Evolutionary conservation across 2,797 vertebrate genomes (phyloP), one percentile per base, ranked within the genome.

Genomic region (Poecilia wingei): DNA sequence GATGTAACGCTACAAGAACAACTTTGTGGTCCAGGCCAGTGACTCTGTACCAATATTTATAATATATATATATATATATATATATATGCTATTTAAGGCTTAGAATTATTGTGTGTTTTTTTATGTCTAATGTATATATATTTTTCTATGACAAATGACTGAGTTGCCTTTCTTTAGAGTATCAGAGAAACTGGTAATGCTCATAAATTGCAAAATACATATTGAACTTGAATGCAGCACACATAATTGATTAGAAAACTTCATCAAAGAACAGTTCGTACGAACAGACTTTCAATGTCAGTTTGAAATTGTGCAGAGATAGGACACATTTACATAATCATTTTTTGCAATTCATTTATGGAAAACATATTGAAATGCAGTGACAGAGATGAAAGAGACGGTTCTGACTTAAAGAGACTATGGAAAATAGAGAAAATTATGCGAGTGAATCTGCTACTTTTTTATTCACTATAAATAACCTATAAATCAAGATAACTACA

Each of bases 391-490:
- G 22, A 12, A 43, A 69, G 66, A 41, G 1, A 18, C 20, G 10
- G 18, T 47, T 39, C 46, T 66, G 33, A 66, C 8, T 66, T 66
- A 66, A 39, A 18, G 6, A 20, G 75, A 33, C 53, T 39, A 22
- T 51, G 4, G 2, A 74, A 53, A 57, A 75, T 3, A 22, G 25
- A 8, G 9, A 57, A 39, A 36, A 45, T 59, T 13, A 4, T 4
- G 0, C 59, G 5, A 64, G 22, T 75, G n/a, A 81, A 78, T 77
- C 36, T 74, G 25, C 13, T 61, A 53, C 74, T 43, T 25, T 71
- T 45, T n/a, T 10, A 28, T 39, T 66, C 5, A 79, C 33, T 36
- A 39, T 14, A 51, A 71, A 31, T 49, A 75, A 76, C 36, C 49
- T 80, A 64, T 39, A 45, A 79, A 69, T 1, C 43, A 57, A 0